These are phyloP conservation scores for Hydrocynus forskahlii DNA, from an alignment of 2,797 vertebrate species.

Conservation along the genomic window DNA sequence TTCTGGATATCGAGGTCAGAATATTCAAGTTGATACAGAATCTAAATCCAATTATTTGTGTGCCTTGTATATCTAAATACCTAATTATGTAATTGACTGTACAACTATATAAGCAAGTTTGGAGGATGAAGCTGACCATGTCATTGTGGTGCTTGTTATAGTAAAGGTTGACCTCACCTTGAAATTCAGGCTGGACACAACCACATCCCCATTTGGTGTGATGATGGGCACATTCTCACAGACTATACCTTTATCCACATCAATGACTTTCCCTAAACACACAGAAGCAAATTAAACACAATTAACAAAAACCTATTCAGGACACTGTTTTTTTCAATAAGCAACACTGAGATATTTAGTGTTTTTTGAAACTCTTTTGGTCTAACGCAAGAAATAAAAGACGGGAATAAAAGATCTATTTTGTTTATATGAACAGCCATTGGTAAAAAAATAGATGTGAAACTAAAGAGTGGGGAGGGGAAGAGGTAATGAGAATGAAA, in stretches of 20 bases:
- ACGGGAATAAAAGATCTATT: not conserved
- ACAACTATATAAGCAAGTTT: not conserved
- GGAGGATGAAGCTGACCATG: not conserved
- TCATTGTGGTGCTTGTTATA: not conserved
- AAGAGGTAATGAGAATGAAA: not conserved
- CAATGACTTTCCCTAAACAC: constrained; percentile 88
- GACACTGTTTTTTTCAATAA: not conserved
- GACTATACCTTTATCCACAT: constrained; percentile 94
- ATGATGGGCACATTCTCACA: constrained; percentile 97
- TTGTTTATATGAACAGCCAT: not conserved
- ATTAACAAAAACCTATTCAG: not conserved
- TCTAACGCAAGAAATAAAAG: not conserved
- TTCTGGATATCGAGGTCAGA: no score
- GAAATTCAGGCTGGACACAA: constrained; percentile 93
- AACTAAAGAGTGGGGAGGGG: not conserved
- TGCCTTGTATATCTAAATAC: not conserved
- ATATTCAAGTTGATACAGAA: not conserved
- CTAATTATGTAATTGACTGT: not conserved
- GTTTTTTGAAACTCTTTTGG: no score
- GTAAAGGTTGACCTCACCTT: constrained; percentile 82
- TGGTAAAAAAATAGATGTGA: constrained; percentile 2
- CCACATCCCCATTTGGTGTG: constrained; percentile 93
- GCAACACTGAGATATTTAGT: not conserved
- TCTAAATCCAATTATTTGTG: not conserved
- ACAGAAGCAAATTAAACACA: constrained; percentile 32